Base-by-base conservation (phyloP, 2,113 vertebrate species). In the Chlorodrepanis virens region DNA sequence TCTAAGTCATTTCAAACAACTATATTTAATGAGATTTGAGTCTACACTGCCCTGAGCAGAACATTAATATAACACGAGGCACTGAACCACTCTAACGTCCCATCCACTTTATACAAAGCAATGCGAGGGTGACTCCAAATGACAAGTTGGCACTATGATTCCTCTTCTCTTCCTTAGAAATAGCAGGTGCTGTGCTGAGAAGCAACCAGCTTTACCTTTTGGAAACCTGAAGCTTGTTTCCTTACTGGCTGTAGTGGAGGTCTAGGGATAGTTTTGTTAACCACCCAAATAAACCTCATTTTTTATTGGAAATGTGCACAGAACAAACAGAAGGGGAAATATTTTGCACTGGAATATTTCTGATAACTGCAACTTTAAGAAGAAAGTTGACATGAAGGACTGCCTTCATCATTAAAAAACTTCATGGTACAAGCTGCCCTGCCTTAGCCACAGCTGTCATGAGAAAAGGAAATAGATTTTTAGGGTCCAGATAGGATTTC, bases 21-120 rank as follows among this genome's bases (percentile, higher is more conserved):
- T 45, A 63, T 91, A 88, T 96, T 97, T 97, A 97, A 97, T 95
- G 92, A 95, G 87, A 88, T 96, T 87, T 97, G 94, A 95, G 87
- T 93, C 93, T 94, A 63, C 52, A 64, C 89, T 94, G 94, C 93
- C 94, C 94, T 95, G 85, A 96, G 95, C 90, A 84, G 96, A 97
- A 82, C 95, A 67, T 74, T 95, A 91, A 90, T 96, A 63, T 42
- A 94, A 56, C 89, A 87, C 1, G 0, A 95, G 54, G 74, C 82
- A 76, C 87, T 93, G 94, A 96, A 90, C 83, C 74, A 53, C 89
- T 93, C 88, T 82, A 64, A 72, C 1, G 13, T 89, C 91, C 96
- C 81, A 85, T 97, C 96, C 93, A 87, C 50, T 61, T 89, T 87
- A 53, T 37, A 80, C 81, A 95, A 92, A 97, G 60, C 63, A 40